Evolutionary conservation across 2,797 vertebrate species (phyloP), one percentile per base, ranked within the genome.

Genomic region (Smutsia gigantea): DNA sequence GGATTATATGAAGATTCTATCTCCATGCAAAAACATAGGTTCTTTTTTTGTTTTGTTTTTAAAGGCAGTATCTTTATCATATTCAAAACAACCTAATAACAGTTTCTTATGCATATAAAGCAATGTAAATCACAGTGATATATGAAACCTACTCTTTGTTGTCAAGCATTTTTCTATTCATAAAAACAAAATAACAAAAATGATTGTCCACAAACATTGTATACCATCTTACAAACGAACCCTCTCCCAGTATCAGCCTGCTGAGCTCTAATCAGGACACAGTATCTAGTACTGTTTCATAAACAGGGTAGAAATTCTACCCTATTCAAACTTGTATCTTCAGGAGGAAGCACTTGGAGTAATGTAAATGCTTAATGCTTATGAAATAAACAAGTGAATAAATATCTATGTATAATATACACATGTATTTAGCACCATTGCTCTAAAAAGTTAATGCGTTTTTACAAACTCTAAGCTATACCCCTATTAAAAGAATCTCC

Each of bases 141-240:
- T 14, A 23, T n/a, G 37, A 86, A 86, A 75, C 4, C 18, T 39
- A 23, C 2, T 23, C 5, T 83, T 7, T 0, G 11, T 25, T 78
- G 84, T 59, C 8, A 90, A 95, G 15, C n/a, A 34, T 39, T 66
- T 72, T 68, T 74, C 27, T 14, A 81, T 18, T n/a, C 10, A 37
- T 49, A 87, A 66, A 95, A 72, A 81, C 7, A 87, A 94, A 93
- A 84, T 57, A 39, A 29, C 19, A 86, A 51, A 46, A 75, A 92
- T 63, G 10, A 39, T 39, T 39, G 46, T 46, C 46, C 46, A 46
- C 46, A 46, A 46, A 46, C 46, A 81, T 66, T 94, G 13, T 53
- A 34, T 49, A 59, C 0, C 84, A 57, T 87, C 7, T 63, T 72
- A 68, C 1, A 23, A 53, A 64, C n/a, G 7, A 61, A 61, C 1